phyloP scores from a whole-genome alignment of 2,888 invertebrate genomes.

The Protonemura montana region DNA sequence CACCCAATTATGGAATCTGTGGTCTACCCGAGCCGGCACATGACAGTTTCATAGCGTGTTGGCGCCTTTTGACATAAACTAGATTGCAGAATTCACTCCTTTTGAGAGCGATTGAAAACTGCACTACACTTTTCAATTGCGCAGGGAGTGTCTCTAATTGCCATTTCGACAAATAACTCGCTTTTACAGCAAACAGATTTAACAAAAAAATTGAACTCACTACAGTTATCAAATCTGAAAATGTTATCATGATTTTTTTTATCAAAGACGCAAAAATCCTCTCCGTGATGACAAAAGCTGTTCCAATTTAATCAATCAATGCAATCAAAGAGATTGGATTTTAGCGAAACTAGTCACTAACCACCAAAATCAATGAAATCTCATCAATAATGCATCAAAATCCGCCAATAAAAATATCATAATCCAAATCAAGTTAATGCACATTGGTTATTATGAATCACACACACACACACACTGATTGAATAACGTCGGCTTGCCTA shows the following conservation, averaged over 20 bases:
- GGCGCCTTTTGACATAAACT: neutral
- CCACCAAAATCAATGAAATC: neutral
- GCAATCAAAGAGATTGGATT: neutral
- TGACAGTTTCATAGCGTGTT: too few relatives aligned
- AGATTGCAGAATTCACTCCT: neutral
- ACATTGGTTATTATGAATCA: neutral
- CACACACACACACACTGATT: neutral
- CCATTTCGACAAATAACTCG: neutral
- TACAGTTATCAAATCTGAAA: too few relatives aligned
- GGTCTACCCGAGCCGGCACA: neutral
- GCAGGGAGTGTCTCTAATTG: neutral
- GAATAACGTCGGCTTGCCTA: neutral
- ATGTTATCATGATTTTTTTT: too few relatives aligned
- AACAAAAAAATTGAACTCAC: too few relatives aligned
- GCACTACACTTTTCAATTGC: neutral
- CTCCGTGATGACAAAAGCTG: too few relatives aligned
- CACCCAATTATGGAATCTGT: neutral
- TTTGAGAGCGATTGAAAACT: neutral
- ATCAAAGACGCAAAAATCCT: too few relatives aligned
- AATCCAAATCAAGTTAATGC: conserved; percentile 7
- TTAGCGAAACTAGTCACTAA: neutral
- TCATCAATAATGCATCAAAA: neutral
- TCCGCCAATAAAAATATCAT: neutral
- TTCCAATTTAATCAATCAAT: neutral
- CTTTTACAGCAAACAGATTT: too few relatives aligned